These are phyloP conservation scores for Barnardius zonarius DNA, from an alignment of 2,113 vertebrate genomes.

Conservation along the genomic window DNA sequence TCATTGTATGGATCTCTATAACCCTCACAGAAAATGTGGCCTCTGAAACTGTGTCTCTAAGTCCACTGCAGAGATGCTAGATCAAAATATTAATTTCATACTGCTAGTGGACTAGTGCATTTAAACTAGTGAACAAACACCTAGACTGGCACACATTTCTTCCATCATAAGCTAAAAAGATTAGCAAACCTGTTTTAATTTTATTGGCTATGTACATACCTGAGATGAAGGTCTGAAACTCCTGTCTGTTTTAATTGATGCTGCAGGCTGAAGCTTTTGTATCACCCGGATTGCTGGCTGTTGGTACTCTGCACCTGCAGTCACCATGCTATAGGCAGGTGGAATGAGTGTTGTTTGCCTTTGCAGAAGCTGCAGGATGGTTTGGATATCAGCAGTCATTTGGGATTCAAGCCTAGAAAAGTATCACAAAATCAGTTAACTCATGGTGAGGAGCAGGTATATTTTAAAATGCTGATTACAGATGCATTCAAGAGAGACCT, in stretches of 20 bases:
- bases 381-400: conserved; percentile 94
- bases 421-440: background rate
- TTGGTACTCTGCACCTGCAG: conserved; percentile 84
- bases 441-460: background rate
- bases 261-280: conserved; percentile 74
- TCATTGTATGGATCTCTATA: background rate
- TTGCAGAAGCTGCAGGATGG: conserved; percentile 92
- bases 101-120: background rate
- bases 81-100: background rate
- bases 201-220: conserved; percentile 65
- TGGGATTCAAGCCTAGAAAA: conserved; percentile 90
- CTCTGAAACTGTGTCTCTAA: background rate
- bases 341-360: conserved; percentile 87
- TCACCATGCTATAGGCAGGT: conserved; percentile 92
- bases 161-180: background rate
- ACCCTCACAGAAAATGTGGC: background rate
- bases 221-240: conserved; percentile 85
- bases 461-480: background rate
- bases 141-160: background rate
- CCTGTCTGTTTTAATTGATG: conserved; percentile 80
- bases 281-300: conserved; percentile 72
- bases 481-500: background rate
- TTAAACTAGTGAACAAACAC: background rate
- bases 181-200: background rate
- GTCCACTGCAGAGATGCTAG: background rate